Evolutionary conservation across 1,140 invertebrate genomes (phyloP).

Genomic region (Philotrypesis tridentata): DNA sequence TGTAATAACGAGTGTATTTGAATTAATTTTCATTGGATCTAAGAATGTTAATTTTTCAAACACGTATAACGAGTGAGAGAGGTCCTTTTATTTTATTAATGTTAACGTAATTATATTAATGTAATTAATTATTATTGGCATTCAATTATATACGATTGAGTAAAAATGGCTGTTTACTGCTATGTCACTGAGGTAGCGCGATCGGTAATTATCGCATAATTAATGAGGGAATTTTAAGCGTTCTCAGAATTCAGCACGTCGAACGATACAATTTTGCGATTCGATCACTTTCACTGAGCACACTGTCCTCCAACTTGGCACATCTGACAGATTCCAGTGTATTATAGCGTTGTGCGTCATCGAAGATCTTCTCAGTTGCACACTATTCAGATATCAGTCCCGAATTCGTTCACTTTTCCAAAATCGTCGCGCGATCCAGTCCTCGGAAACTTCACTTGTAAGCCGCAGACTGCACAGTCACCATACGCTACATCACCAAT

Average conservation of each 20-base stretch:
- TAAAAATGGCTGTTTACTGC: too few relatives aligned
- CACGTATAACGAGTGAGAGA: background rate
- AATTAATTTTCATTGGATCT: background rate
- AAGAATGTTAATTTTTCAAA: background rate
- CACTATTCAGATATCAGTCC: background rate
- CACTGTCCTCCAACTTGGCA: background rate
- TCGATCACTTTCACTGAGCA: constrained; percentile 29
- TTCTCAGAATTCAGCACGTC: background rate
- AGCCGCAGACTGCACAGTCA: constrained; percentile 17
- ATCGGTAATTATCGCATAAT: background rate
- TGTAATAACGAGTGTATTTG: too few relatives aligned
- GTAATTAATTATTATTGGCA: background rate
- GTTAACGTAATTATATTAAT: background rate
- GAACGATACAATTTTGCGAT: background rate
- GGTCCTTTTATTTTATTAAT: background rate
- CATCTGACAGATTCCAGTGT: background rate
- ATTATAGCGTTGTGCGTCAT: background rate
- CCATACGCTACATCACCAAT: background rate
- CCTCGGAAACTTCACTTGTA: constrained; percentile 33
- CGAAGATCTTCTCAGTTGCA: constrained; percentile 29
- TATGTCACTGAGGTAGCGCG: too few relatives aligned
- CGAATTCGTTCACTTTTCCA: background rate
- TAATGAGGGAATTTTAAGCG: background rate
- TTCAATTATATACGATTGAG: background rate
- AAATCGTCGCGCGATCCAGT: background rate